A percentile compares a stretch with the other conserved stretches of the same genome.
phyloP scores from a whole-genome alignment of 2,113 vertebrate genomes.

The Turnix velox region DNA sequence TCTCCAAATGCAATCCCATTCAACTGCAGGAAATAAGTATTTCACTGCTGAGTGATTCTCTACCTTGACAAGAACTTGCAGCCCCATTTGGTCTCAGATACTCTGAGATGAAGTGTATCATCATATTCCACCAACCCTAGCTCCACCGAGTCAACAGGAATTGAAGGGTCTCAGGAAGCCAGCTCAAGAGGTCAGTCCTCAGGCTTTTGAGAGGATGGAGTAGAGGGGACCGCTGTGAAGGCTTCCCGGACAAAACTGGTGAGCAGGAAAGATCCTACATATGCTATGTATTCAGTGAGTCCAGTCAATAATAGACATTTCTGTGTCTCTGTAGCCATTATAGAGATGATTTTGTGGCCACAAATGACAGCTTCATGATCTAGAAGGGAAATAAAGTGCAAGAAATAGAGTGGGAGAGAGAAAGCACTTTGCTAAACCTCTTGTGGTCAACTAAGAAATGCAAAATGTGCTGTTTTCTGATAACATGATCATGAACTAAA shows the following conservation, averaged over 20 bases:
- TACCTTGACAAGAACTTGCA: background rate
- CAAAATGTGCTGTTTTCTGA: background rate
- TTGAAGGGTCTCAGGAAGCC: background rate
- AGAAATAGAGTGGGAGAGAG: background rate
- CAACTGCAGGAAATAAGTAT: background rate
- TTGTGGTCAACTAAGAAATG: conserved; percentile 15
- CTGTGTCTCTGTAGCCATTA: background rate
- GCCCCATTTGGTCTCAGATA: background rate
- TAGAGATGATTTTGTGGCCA: background rate
- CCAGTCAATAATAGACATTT: background rate
- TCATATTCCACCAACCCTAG: background rate
- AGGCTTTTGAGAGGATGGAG: background rate
- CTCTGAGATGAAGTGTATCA: background rate
- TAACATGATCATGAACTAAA: background rate
- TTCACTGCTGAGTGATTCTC: background rate
- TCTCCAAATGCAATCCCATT: background rate
- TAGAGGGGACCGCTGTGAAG: background rate
- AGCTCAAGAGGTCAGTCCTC: background rate
- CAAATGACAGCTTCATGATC: background rate
- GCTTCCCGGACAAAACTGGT: background rate
- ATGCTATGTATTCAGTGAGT: background rate
- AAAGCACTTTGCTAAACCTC: conserved; percentile 28
- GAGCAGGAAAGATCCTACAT: background rate
- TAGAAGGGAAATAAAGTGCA: background rate
- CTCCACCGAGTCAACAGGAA: background rate